phyloP scores from a whole-genome alignment of 2,888 invertebrate genomes.

The Clunio marinus region DNA sequence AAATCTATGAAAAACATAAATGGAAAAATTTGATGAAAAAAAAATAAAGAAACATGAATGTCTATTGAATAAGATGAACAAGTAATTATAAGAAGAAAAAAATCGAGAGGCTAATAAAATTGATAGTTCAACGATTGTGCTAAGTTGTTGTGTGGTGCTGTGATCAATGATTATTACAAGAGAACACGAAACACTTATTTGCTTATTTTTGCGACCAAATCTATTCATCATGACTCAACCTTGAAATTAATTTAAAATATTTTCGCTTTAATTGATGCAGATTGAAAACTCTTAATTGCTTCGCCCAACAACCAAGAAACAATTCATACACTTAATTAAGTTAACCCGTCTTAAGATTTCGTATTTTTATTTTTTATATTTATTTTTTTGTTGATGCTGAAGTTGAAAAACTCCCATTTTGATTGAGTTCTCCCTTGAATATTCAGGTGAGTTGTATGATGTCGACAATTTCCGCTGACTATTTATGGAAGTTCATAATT shows the following conservation, averaged over 20 bases:
- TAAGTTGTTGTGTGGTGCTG: too few relatives aligned
- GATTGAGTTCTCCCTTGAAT: too few relatives aligned
- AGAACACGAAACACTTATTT: too few relatives aligned
- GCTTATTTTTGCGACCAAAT: neutral
- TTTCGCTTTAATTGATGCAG: neutral
- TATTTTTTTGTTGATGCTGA: too few relatives aligned
- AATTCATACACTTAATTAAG: neutral
- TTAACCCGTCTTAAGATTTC: neutral
- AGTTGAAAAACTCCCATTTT: too few relatives aligned
- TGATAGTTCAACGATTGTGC: neutral
- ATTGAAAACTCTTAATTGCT: slow-evolving; percentile 7
- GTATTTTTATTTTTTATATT: neutral
- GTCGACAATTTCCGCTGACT: too few relatives aligned
- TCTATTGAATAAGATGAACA: too few relatives aligned
- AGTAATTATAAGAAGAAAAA: neutral
- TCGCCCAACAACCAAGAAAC: neutral
- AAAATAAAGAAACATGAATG: neutral
- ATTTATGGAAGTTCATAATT: too few relatives aligned
- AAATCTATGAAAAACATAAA: neutral
- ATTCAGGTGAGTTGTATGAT: too few relatives aligned
- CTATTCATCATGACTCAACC: neutral
- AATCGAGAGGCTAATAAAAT: neutral
- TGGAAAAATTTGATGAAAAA: neutral
- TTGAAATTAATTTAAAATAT: neutral
- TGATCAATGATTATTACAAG: too few relatives aligned